phyloP scores from a whole-genome alignment of 2,113 vertebrate genomes.

The Cyanistes caeruleus region DNA sequence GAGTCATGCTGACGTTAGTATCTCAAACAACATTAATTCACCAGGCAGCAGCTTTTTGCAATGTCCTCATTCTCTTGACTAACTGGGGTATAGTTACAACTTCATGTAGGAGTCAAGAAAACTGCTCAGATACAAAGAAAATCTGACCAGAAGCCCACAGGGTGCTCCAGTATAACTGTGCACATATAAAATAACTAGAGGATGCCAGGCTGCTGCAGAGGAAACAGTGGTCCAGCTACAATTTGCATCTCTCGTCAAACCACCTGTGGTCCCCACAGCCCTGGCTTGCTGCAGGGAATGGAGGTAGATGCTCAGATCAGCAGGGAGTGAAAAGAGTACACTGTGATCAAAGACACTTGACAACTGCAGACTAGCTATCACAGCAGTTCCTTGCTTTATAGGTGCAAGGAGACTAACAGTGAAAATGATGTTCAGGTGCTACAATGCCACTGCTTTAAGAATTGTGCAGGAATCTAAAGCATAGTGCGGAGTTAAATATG shows the following conservation, averaged over 20 bases:
- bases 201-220: neutral
- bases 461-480: neutral
- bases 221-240: rapidly evolving
- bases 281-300: rapidly evolving
- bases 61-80: neutral
- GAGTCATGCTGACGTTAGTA: neutral
- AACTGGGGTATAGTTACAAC: neutral
- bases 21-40: neutral
- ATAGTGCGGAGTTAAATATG: rapidly evolving
- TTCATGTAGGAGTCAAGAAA: neutral
- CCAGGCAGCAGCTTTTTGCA: neutral
- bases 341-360: neutral
- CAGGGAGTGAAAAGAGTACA: neutral
- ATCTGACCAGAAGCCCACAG: neutral
- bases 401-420: neutral
- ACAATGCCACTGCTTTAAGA: neutral
- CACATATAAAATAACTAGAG: neutral
- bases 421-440: neutral
- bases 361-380: neutral
- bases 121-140: neutral
- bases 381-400: neutral
- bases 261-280: rapidly evolving
- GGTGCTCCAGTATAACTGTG: neutral
- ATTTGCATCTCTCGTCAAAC: neutral
- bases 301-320: neutral